Evolutionary conservation across 2,888 invertebrate species (phyloP), one percentile per base, ranked within the genome.

Genomic region (Corbicula japonica): DNA sequence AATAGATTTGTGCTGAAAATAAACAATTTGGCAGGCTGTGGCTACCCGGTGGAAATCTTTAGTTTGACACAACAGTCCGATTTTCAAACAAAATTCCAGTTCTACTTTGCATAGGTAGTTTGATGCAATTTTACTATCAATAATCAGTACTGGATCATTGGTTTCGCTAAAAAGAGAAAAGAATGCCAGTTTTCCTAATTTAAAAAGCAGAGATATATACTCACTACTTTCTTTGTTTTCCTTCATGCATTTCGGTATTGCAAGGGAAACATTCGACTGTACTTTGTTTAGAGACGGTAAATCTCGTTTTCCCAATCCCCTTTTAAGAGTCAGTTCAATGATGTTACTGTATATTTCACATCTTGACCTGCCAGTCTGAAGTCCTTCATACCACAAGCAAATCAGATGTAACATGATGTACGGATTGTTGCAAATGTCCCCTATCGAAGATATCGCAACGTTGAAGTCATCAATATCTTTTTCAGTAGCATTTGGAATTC

Each of bases 321-420:
- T 18, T 4, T n/a, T 15, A 38, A 60, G 26, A 12, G 6, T 60
- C 15, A 60, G 35, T 60, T n/a, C 23, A n/a, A 60, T 21, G 21
- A 23, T 60, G 38, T 60, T 60, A 23, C 35, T 23, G 23, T 60
- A 60, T 3, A 60, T 38, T 30, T 60, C 38, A 38, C 60, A 60
- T 38, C 34, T 35, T 6, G 60, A 60, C 15, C 21, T 23, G 18
- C 60, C 60, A n/a, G 38, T 15, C 23, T 30, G 6, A 1, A n/a
- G 12, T 35, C 26, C 60, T 34, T 60, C 60, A 38, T 23, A 60
- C 60, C 60, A 60, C 34, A 60, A 26, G 15, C 60, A 34, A n/a
- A 60, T 35, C 34, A 60, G 15, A 32, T 35, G 35, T 23, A 60
- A 38, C 21, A 60, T n/a, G 21, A 60, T 38, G 23, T 38, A 38